Base-by-base conservation (phyloP, 2,113 vertebrate genomes). In the Monarcha castaneiventris region DNA sequence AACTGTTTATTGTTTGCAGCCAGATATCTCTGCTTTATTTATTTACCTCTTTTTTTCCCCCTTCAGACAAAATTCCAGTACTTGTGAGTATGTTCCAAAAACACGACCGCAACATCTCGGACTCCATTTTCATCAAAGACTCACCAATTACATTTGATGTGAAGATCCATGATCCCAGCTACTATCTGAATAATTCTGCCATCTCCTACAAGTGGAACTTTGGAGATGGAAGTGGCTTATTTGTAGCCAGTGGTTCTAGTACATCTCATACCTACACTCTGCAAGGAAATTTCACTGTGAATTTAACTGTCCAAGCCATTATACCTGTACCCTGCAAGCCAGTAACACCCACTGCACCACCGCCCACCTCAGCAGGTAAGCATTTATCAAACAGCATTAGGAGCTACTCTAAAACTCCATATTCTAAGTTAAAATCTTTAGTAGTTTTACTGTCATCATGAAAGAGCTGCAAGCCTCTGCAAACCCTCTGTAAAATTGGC, bases 171-270 rank as follows among this genome's bases (percentile, higher is more conserved):
- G 99, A 99, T 87, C 99, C 99, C 86, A 99, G 99, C 61, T 72
- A 98, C 72, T 99, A 99, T 78, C 98, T 99, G 59, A 99, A 98
- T 51, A 96, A 97, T 13, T 98, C 99, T 10, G 92, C 96, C 43
- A 94, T 99, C 46, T 97, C 98, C 92, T 99, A 98, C 97, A 98
- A 98, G 76, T 99, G 99, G 99, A 98, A 98, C 90, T 99, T 99
- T 1, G 98, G 97, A 41, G 99, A 99, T 27, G 99, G 99, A 56
- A 99, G 98, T 51, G 97, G 98, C 11, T 98, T 98, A 55, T 98
- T 99, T 97, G 98, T 99, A 71, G 99, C 97, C 22, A 98, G 98
- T 17, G 96, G 96, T 58, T 93, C 97, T 13, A 94, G 97, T 87
- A 98, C 98, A 56, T 98, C 97, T 49, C 99, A 99, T 95, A 97